Evolutionary conservation across 2,113 vertebrate species (phyloP), one percentile per base, ranked within the genome.

Genomic region (Micronisus gabar): DNA sequence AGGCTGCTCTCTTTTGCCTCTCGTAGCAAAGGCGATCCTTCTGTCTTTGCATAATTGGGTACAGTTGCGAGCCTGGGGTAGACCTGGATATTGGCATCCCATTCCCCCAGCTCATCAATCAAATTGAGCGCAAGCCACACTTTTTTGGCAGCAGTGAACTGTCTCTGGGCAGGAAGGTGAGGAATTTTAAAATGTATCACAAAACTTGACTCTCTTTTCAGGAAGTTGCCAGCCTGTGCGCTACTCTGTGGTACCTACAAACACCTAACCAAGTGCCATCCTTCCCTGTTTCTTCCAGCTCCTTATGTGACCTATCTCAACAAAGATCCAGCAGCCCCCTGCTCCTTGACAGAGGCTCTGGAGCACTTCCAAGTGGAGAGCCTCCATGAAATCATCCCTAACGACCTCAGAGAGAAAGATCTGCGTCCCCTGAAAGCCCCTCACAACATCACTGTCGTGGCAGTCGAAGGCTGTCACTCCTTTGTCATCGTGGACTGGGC

Each of bases 401-500:
- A 98, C 41, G 99, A 99, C 93, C 98, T 98, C 41, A 92, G 81
- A 70, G 97, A 96, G 45, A 96, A 36, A 23, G 78, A 81, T 32
- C 65, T 90, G 45, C 98, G 95, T 75, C 99, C 99, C 19, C 98
- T 98, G 95, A 97, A 98, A 55, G 98, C 98, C 59, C 99, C 99
- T 50, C 98, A 99, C 74, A 99, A 99, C 95, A 98, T 99, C 97
- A 99, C 99, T 0, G 98, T 99, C 11, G 99, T 99, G 1, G 99
- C 99, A 68, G 98, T 99, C 65, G 99, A 99, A 97, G 99, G 99
- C 87, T 99, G 99, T 94, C 99, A 99, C 85, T 99, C 99, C 3
- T 99, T 99, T 81, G 99, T 99, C 95, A 99, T 99, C 50, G 95
- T 99, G 89, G 99, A 99, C 97, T 99, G 99, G 99, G 98, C 98